Conservation (phyloP, 2,888 invertebrate genomes). For the Dione juno region DNA sequence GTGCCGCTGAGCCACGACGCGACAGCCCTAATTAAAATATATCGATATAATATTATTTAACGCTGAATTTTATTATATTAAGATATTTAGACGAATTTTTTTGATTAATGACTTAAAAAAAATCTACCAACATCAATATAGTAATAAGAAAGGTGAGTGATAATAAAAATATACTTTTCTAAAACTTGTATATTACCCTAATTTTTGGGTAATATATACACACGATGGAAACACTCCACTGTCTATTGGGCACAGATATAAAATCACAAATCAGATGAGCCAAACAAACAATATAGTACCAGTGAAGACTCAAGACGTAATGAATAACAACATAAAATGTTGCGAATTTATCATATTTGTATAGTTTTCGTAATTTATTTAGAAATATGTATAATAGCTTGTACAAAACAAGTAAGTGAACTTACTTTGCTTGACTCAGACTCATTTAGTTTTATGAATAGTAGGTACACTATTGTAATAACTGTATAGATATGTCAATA, state of each 20-base stretch:
- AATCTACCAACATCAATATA: no score
- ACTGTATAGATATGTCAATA: no score
- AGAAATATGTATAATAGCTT: not conserved
- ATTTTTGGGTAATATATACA: conserved; percentile 1
- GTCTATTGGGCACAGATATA: not conserved
- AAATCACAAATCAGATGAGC: not conserved
- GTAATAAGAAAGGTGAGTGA: no score
- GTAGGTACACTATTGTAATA: no score
- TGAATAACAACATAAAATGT: not conserved
- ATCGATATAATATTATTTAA: no score
- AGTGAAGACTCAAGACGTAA: not conserved
- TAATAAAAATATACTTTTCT: not conserved
- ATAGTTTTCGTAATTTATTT: not conserved
- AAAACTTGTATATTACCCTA: not conserved
- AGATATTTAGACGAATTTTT: not conserved
- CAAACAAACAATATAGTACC: not conserved
- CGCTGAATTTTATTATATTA: no score
- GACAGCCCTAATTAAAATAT: no score
- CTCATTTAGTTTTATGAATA: no score
- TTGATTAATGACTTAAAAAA: not conserved
- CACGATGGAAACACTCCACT: not conserved
- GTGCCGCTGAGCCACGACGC: no score
- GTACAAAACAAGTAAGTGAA: not conserved
- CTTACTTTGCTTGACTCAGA: not conserved
- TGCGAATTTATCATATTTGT: not conserved